Evolutionary conservation across 1,140 invertebrate species (phyloP), one percentile per base, ranked within the genome.

Genomic region (Batillaria attramentaria): DNA sequence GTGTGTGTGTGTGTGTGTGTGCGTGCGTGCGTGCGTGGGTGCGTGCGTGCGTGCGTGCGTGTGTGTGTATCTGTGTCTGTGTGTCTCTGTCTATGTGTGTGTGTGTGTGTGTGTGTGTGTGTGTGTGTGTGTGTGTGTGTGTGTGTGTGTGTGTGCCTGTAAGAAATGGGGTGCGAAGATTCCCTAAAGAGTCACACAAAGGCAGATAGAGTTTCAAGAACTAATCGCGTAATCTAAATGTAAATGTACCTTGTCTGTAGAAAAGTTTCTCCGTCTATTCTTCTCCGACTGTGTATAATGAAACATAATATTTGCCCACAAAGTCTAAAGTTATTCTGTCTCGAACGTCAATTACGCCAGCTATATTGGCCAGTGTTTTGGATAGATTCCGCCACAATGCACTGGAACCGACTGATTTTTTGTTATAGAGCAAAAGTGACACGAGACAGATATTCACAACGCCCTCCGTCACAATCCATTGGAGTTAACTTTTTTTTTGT

Each of bases 51-150:
- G 57, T 60, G 57, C 31, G 57, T 60, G 57, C 24, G 57, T 60
- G 57, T 13, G 57, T 60, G 57, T 60, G 57, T 24, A 28, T 60
- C 20, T 60, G 57, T 60, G 57, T 60, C 20, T 60, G 57, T 60
- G 57, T 60, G 57, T 60, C 20, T 60, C 20, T 60, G 57, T 60
- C 20, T 60, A 28, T 60, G 57, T 60, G 57, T 60, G 57, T 60
- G 57, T 60, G 57, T 60, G 57, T 60, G 57, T 60, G 57, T 60
- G 57, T 60, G 57, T 60, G 57, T 60, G 57, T 60, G 57, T 60
- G 57, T 60, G 8, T 13, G 57, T 60, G 57, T 60, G 6, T 8
- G 24, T 6, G 24, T 60, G 6, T 60, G 57, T 60, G 5, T 60
- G 6, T 6, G 57, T 8, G 24, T n/a, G 57, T 8, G 57, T 6